Conservation (phyloP, 1,140 invertebrate species). For the Tachypleus tridentatus region DNA sequence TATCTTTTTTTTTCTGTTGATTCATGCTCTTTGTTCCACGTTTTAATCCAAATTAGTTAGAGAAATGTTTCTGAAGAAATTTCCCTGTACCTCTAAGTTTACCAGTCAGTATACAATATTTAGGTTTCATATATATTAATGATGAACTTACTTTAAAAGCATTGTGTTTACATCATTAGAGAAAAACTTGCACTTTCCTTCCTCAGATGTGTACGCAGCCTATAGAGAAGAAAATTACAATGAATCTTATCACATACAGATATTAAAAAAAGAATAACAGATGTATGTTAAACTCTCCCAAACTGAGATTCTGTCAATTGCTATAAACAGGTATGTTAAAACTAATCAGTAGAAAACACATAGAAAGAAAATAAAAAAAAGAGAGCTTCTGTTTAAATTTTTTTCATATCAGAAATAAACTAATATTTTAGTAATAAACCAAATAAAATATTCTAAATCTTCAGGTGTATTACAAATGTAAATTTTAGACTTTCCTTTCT, state of each 20-base stretch:
- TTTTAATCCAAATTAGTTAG: too few species aligned
- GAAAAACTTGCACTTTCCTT: conserved; percentile 52
- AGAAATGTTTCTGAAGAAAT: too few species aligned
- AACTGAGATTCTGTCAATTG: not conserved
- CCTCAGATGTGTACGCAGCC: conserved; percentile 41
- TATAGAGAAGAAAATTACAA: conserved; percentile 22
- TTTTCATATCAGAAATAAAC: too few species aligned
- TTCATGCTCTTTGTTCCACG: too few species aligned
- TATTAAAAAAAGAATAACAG: not conserved
- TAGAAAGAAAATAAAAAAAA: not conserved
- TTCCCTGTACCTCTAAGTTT: too few species aligned
- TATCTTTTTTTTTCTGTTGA: too few species aligned
- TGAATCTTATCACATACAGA: not conserved
- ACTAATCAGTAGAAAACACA: conserved; percentile 1
- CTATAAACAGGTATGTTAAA: conserved; percentile 1
- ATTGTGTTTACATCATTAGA: conserved; percentile 45
- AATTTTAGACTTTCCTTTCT: too few species aligned
- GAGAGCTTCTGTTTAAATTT: too few species aligned
- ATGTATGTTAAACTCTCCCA: not conserved
- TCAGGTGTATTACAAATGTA: too few species aligned
- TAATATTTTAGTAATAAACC: too few species aligned
- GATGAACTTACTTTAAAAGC: conserved; percentile 43
- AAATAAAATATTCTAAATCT: too few species aligned
- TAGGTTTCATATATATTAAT: not conserved
- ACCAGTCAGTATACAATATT: too few species aligned